Evolutionary conservation across 2,113 vertebrate species (phyloP).

Genomic region (Rhagologus leucostigma): DNA sequence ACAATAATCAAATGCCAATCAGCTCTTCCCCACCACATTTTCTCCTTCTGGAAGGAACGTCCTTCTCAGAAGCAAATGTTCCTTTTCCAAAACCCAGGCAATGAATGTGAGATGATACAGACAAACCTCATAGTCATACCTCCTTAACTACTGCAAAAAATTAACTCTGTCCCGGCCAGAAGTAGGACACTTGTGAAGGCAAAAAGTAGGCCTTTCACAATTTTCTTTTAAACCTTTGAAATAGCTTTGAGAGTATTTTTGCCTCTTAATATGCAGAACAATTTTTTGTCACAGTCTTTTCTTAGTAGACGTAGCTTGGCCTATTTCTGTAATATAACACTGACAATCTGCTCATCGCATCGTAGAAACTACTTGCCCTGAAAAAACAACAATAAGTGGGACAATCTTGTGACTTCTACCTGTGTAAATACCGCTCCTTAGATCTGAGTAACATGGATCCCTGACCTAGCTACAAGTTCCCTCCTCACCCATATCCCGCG

Average conservation of each 20-base stretch:
- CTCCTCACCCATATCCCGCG: background rate
- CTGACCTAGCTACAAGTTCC: background rate
- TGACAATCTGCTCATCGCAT: background rate
- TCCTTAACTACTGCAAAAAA: background rate
- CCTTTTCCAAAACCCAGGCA: background rate
- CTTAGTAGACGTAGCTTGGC: background rate
- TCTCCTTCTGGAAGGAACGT: accelerated
- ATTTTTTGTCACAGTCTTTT: background rate
- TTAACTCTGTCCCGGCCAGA: background rate
- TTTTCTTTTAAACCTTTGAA: background rate
- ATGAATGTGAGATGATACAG: background rate
- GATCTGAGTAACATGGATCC: background rate
- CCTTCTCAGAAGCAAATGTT: background rate
- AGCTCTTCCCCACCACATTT: background rate
- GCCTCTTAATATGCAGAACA: background rate
- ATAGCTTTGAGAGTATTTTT: background rate
- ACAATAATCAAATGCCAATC: background rate
- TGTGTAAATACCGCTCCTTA: background rate
- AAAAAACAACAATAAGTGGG: background rate
- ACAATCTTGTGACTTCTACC: background rate
- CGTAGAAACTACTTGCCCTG: background rate
- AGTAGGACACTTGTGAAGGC: background rate
- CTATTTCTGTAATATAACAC: background rate
- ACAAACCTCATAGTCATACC: background rate
- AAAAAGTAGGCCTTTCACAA: background rate